phyloP scores from a whole-genome alignment of 2,888 invertebrate genomes.

The Lomographa bimaculata region DNA sequence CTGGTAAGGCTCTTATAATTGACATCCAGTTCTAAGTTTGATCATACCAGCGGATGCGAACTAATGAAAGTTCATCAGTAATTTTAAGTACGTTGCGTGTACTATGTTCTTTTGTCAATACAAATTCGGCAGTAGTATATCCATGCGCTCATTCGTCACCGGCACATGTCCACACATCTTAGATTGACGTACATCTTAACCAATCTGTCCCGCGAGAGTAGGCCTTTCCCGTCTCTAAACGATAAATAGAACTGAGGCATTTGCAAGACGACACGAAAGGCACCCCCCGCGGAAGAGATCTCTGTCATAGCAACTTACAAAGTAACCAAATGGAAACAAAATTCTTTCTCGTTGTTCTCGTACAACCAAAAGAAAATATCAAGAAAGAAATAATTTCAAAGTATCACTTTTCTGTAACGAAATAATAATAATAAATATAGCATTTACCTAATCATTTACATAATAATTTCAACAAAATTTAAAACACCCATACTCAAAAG shows the following conservation, averaged over 20 bases:
- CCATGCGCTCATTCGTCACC: constrained; percentile 40
- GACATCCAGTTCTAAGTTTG: constrained; percentile 64
- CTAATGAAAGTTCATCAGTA: constrained; percentile 60
- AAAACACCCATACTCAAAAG: constrained; percentile 77
- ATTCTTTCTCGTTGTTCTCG: constrained; percentile 65
- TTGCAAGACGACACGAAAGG: constrained; percentile 28
- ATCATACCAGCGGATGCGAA: constrained; percentile 49
- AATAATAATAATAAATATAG: constrained; percentile 81
- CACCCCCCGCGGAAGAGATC: constrained; percentile 47
- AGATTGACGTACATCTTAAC: constrained; percentile 42
- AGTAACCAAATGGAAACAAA: constrained; percentile 60
- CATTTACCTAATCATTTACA: constrained; percentile 79
- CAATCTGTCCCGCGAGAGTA: constrained; percentile 39
- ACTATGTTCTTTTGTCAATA: constrained; percentile 28
- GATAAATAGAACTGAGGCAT: constrained; percentile 24
- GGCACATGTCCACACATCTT: constrained; percentile 69
- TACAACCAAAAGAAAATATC: constrained; percentile 72
- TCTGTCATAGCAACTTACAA: constrained; percentile 43
- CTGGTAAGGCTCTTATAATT: constrained; percentile 75
- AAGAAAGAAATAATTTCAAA: constrained; percentile 82
- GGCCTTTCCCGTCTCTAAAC: constrained; percentile 6
- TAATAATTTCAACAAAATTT: constrained; percentile 83
- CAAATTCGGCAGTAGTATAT: constrained; percentile 35
- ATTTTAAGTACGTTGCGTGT: constrained; percentile 16
- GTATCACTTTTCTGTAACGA: constrained; percentile 75